A percentile compares a stretch with the other conserved stretches of the same genome.
These are phyloP conservation scores for Apogon talboti DNA, from an alignment of 2,797 vertebrate genomes.

Conservation along the genomic window DNA sequence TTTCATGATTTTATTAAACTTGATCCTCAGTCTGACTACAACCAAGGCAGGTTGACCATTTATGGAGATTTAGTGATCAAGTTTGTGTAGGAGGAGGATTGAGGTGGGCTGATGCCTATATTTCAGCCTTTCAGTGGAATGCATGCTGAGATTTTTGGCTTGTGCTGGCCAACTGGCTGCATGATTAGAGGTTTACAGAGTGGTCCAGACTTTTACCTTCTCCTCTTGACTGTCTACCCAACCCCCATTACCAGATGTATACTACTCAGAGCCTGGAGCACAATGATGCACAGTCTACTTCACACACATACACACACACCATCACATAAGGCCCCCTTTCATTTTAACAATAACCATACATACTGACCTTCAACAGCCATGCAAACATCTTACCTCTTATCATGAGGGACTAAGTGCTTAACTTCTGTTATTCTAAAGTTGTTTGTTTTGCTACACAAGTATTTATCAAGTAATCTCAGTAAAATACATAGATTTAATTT, in stretches of 20 bases:
- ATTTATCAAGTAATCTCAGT: not conserved
- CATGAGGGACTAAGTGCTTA: conserved; percentile 5
- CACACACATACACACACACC: conserved; percentile 46
- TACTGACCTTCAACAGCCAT: conserved; percentile 27
- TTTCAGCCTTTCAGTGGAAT: conserved; percentile 73
- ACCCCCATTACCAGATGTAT: conserved; percentile 82
- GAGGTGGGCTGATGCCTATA: conserved; percentile 54
- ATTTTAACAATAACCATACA: conserved; percentile 56
- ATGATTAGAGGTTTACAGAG: conserved; percentile 59
- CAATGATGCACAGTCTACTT: conserved; percentile 83
- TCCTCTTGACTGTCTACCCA: conserved; percentile 61
- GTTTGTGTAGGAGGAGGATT: conserved; percentile 39
- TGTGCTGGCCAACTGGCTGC: conserved; percentile 38
- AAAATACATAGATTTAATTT: conserved; percentile 7
- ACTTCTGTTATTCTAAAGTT: conserved; percentile 2
- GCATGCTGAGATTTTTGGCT: conserved; percentile 55
- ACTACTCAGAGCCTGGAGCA: conserved; percentile 73
- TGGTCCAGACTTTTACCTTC: conserved; percentile 60
- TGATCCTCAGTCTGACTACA: conserved; percentile 39
- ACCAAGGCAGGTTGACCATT: conserved; percentile 60
- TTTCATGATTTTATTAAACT: conserved; percentile 31
- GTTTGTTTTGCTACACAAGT: conserved; percentile 21
- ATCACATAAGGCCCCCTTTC: conserved; percentile 45
- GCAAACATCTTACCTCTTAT: conserved; percentile 16
- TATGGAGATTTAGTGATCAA: conserved; percentile 63